Conservation (phyloP, 2,888 invertebrate genomes). For the Caenorhabditis sulstoni region DNA sequence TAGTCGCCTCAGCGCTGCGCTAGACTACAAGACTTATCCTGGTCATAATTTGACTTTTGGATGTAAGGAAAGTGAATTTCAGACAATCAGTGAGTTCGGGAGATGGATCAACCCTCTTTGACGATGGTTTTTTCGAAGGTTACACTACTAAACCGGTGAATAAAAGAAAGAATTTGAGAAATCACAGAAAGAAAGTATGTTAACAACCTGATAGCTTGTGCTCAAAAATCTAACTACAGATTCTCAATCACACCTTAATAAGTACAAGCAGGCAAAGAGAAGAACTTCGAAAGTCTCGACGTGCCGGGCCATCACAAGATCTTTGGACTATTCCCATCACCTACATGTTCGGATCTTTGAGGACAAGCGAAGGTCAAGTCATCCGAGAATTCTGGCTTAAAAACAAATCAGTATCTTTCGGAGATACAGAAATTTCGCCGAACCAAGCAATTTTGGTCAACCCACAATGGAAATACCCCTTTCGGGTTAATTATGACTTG, state of each 20-base stretch:
- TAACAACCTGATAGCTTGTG: too few relatives aligned
- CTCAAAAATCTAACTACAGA: too few relatives aligned
- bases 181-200: too few relatives aligned
- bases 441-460: conserved; percentile 76
- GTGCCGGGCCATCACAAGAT: conserved; percentile 61
- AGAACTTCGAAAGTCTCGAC: conserved; percentile 61
- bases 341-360: conserved; percentile 77
- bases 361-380: conserved; percentile 75
- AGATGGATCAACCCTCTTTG: conserved; percentile 60
- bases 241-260: too few relatives aligned
- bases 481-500: conserved; percentile 78
- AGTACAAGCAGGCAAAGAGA: too few relatives aligned
- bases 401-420: conserved; percentile 76
- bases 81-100: conserved; percentile 29
- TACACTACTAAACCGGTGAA: conserved; percentile 42
- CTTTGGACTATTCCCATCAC: conserved; percentile 79
- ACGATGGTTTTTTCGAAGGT: conserved; percentile 65
- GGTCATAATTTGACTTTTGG: too few relatives aligned
- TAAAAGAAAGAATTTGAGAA: conserved; percentile 32
- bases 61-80: conserved; percentile 6
- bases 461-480: conserved; percentile 79
- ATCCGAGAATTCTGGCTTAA: conserved; percentile 79
- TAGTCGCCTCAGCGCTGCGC: too few relatives aligned
- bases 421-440: conserved; percentile 75
- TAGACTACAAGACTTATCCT: too few relatives aligned